Percentiles rank a stretch among this genome's conserved stretches.
These are phyloP conservation scores for Dicaeum eximium DNA, from an alignment of 2,113 vertebrate genomes.

Conservation along the genomic window DNA sequence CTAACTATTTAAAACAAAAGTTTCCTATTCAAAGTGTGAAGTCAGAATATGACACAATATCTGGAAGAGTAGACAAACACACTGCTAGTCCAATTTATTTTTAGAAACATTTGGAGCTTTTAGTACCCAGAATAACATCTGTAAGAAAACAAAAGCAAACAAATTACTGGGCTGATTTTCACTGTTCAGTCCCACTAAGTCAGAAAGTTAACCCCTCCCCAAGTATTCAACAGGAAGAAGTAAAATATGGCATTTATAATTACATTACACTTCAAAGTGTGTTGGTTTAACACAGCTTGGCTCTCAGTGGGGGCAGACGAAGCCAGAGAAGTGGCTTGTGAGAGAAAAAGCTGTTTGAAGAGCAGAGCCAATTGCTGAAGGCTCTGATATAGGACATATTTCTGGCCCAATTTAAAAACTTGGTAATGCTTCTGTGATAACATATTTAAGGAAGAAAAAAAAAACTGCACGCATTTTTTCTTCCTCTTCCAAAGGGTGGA, in stretches of 20 bases:
- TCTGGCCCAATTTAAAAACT: not conserved
- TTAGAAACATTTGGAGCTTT: not conserved
- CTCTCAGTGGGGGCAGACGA: not conserved
- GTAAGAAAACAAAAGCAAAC: not conserved
- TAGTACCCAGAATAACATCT: not conserved
- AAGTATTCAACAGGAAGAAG: not conserved
- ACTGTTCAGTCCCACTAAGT: not conserved
- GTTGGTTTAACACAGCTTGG: not conserved
- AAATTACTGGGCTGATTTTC: not conserved
- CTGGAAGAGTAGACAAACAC: not conserved
- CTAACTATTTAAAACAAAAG: not conserved
- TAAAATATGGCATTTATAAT: not conserved
- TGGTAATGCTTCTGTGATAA: not conserved
- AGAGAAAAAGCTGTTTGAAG: not conserved
- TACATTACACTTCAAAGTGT: not conserved
- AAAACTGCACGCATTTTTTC: not conserved
- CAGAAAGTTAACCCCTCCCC: not conserved
- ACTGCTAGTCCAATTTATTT: not conserved
- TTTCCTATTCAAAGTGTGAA: not conserved
- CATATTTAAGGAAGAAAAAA: not conserved
- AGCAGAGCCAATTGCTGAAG: not conserved
- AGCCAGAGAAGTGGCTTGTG: not conserved
- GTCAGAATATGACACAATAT: not conserved
- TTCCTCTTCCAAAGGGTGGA: not conserved
- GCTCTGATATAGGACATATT: not conserved